Percentiles rank a stretch among this genome's conserved stretches.
phyloP scores from a whole-genome alignment of 1,140 invertebrate species.

The Cyclargus thomasi region DNA sequence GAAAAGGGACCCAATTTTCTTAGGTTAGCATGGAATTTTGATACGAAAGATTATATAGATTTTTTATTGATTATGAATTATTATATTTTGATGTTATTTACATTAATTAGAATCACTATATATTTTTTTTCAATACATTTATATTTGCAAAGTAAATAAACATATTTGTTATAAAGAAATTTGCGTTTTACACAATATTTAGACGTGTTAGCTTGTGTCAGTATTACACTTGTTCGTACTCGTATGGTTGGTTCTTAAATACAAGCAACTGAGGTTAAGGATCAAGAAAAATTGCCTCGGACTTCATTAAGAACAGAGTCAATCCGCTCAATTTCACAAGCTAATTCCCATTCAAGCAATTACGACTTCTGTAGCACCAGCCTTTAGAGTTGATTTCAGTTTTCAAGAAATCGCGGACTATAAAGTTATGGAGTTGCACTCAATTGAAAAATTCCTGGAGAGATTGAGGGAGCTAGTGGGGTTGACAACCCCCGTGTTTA shows the following conservation, averaged over 20 bases:
- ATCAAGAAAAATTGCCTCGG: background rate
- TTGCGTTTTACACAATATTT: too few species aligned
- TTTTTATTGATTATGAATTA: too few species aligned
- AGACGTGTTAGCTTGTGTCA: too few species aligned
- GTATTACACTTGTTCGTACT: too few species aligned
- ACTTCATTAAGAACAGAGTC: background rate
- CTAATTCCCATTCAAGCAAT: background rate
- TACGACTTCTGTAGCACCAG: background rate
- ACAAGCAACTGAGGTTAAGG: background rate
- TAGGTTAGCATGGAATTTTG: too few species aligned
- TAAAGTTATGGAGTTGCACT: background rate
- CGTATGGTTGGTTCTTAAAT: background rate
- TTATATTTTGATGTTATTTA: too few species aligned
- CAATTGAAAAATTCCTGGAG: background rate
- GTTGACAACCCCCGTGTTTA: background rate
- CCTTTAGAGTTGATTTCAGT: background rate
- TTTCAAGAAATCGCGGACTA: background rate
- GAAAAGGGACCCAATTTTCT: too few species aligned
- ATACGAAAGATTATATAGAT: too few species aligned
- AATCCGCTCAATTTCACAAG: background rate
- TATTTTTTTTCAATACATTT: too few species aligned
- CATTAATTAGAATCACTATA: too few species aligned
- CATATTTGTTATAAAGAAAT: too few species aligned
- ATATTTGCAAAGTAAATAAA: too few species aligned
- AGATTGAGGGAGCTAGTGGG: background rate